Percentiles rank a stretch among this genome's conserved stretches.
Evolutionary conservation across 2,797 vertebrate species (phyloP).

Genomic region (Melanotaenia parkinsoni): DNA sequence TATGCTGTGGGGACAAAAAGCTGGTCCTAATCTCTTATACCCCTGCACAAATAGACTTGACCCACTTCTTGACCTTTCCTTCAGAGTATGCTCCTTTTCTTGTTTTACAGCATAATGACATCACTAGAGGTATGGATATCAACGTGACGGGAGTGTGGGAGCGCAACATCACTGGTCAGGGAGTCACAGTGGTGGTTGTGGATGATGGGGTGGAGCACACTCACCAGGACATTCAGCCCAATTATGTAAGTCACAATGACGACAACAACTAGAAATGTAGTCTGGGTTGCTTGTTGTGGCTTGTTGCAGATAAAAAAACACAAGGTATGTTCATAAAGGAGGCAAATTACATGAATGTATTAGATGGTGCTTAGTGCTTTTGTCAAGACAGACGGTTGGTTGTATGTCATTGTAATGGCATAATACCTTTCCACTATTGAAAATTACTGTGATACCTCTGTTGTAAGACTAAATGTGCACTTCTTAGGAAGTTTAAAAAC

Average conservation of each 20-base stretch:
- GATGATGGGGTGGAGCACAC: slow-evolving; percentile 96
- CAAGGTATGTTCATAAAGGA: background rate
- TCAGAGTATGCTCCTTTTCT: background rate
- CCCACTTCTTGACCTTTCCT: background rate
- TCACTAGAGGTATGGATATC: slow-evolving; percentile 91
- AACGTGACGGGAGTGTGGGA: slow-evolving; percentile 98
- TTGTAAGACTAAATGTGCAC: background rate
- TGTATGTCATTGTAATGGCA: background rate
- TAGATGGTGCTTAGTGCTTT: too few species aligned
- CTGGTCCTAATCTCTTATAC: background rate
- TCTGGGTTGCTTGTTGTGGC: background rate
- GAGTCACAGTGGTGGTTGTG: slow-evolving; percentile 96
- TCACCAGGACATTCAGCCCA: slow-evolving; percentile 91
- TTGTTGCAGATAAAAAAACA: background rate
- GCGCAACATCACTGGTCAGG: slow-evolving; percentile 90
- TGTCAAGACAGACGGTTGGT: background rate
- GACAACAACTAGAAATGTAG: background rate
- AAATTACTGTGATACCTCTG: background rate
- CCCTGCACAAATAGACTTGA: background rate
- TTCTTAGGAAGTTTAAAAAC: background rate
- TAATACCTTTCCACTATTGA: background rate
- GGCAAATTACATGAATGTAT: background rate
- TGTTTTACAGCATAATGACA: slow-evolving; percentile 86
- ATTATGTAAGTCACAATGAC: slow-evolving; percentile 87
- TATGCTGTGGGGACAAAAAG: slow-evolving; percentile 1